phyloP scores from a whole-genome alignment of 2,888 invertebrate species.

The Gymnocheta viridis region DNA sequence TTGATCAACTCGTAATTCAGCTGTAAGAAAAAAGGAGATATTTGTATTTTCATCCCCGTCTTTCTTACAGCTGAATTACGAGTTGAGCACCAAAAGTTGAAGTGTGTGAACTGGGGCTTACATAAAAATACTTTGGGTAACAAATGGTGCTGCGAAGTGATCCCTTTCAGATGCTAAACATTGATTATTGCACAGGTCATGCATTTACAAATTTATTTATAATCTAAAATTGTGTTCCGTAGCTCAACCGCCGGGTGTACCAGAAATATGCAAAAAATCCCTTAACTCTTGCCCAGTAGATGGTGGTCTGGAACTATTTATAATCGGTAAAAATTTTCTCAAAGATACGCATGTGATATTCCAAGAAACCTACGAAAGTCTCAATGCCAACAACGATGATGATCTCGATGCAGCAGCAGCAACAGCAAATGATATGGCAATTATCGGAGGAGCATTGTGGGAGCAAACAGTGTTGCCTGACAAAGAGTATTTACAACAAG shows the following conservation, averaged over 20 bases:
- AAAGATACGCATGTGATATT: conserved; percentile 94
- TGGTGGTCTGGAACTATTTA: conserved; percentile 92
- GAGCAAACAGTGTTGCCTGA: conserved; percentile 92
- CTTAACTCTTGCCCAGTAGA: conserved; percentile 89
- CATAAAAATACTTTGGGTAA: too few relatives aligned
- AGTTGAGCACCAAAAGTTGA: too few relatives aligned
- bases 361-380: conserved; percentile 79
- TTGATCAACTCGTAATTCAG: too few relatives aligned
- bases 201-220: too few relatives aligned
- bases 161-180: too few relatives aligned
- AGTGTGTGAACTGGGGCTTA: too few relatives aligned
- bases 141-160: too few relatives aligned
- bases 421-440: conserved; percentile 74
- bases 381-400: conserved; percentile 68
- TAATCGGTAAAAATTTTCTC: conserved; percentile 95
- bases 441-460: conserved; percentile 84
- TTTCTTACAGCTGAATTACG: too few relatives aligned
- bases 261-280: conserved; percentile 95
- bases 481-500: conserved; percentile 94
- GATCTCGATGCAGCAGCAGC: conserved; percentile 59
- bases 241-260: conserved; percentile 96
- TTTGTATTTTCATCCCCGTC: too few relatives aligned
- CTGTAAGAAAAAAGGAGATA: too few relatives aligned
- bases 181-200: too few relatives aligned
- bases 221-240: conserved; percentile 64